A percentile compares a stretch with the other conserved stretches of the same genome.
Evolutionary conservation across 2,113 vertebrate species (phyloP).

Genomic region (Perca flavescens): DNA sequence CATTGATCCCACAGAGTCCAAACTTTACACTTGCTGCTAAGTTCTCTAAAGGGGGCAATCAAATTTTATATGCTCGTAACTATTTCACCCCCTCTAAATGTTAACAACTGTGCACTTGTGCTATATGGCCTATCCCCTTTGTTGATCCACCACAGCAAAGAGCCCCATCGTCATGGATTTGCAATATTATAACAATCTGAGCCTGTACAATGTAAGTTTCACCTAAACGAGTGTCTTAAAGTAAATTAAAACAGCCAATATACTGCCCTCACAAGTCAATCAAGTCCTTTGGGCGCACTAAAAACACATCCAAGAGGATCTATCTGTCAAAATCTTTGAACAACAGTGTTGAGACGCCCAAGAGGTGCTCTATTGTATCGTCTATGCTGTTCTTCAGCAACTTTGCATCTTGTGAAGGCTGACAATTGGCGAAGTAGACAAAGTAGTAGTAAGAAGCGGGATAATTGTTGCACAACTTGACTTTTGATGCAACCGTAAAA

Average conservation of each 20-base stretch:
- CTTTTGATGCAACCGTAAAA: conserved; percentile 42
- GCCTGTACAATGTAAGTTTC: conserved; percentile 46
- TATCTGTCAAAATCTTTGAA: conserved; percentile 54
- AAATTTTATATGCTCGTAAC: conserved; percentile 84
- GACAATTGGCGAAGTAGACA: conserved; percentile 24
- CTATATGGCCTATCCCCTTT: conserved; percentile 72
- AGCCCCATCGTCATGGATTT: conserved; percentile 67
- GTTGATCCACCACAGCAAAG: conserved; percentile 62
- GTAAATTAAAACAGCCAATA: conserved; percentile 69
- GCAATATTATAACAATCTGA: conserved; percentile 67
- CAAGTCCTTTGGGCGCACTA: conserved; percentile 60
- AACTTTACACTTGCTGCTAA: conserved; percentile 83
- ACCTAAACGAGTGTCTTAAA: conserved; percentile 62
- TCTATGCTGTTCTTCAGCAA: conserved; percentile 4
- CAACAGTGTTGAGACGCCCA: conserved; percentile 40
- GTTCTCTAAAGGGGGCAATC: conserved; percentile 82
- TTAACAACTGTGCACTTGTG: conserved; percentile 81
- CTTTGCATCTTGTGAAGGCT: conserved; percentile 49
- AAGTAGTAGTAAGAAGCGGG: conserved; percentile 19
- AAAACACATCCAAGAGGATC: conserved; percentile 55
- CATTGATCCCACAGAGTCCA: conserved; percentile 78
- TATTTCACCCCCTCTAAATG: conserved; percentile 82
- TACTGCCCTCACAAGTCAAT: conserved; percentile 54
- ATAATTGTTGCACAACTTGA: conserved; percentile 17
- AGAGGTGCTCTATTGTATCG: conserved; percentile 26